Base-by-base conservation (phyloP, 23 tunicate genomes). In the Trididemnum nubilum region DNA sequence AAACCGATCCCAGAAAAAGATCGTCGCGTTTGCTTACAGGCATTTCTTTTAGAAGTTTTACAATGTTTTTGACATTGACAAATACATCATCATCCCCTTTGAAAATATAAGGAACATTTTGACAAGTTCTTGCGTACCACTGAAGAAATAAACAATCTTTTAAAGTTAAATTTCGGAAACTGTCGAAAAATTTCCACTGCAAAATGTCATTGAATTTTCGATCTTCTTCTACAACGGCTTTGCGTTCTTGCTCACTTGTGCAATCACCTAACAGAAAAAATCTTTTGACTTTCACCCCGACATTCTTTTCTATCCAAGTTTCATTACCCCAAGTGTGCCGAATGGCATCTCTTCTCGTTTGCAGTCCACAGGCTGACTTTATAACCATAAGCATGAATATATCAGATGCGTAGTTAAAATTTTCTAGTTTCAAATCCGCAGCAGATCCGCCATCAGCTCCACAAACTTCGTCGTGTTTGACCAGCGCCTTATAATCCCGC, bases 71-170 rank as follows among this genome's bases (percentile, higher is more conserved):
- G 0, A 54, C 33, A 34, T 92, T 92, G 32, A 87, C 97, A 34
- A 92, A 87, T 21, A 87, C 82, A 51, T 92, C 92, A 64, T 92
- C 97, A 72, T 92, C 97, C 0, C 97, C 97, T 73, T 92, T 87
- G 33, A 86, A 92, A 22, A 87, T 71, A 60, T 65, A 92, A 65
- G 92, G 92, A 2, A 87, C 89, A 35, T 82, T 60, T 49, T 80
- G 71, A 58, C 97, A 92, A 39, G 61, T 34, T 37, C 70, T 60
- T 3, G 92, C 36, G 35, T 52, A 77, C 97, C 97, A 92, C 51
- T 92, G 97, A 77, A 92, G 30, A 82, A 76, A 92, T 12, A 92
- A 70, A 63, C 88, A 84, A 34, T 92, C 97, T 58, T 92, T 92
- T 19, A 92, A 71, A 2, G 97, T 92, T 38, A 92, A 59, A 72